phyloP scores from a whole-genome alignment of 2,113 vertebrate genomes.

The Climacteris rufus region DNA sequence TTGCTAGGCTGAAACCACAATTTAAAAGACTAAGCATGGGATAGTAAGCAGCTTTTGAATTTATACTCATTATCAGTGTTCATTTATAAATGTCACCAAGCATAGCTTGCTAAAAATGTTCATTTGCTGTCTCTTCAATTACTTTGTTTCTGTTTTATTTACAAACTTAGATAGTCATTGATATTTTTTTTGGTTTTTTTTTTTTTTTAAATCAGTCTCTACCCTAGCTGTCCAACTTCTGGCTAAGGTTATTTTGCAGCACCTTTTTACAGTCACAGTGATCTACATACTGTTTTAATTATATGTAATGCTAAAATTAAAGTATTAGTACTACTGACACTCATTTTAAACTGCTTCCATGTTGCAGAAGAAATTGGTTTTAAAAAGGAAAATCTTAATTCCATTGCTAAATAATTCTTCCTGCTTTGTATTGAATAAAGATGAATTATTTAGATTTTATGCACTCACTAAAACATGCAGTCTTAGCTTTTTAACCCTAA shows the following conservation, averaged over 20 bases:
- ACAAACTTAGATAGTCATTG: not conserved
- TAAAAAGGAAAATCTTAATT: not conserved
- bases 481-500: not conserved
- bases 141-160: slow-evolving; percentile 9
- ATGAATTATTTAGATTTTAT: not conserved
- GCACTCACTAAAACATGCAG: not conserved
- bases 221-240: not conserved
- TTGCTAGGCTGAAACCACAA: not conserved
- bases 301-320: not conserved
- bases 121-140: not conserved
- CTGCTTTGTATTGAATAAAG: not conserved
- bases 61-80: slow-evolving; percentile 15
- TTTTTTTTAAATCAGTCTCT: not conserved
- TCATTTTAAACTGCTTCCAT: not conserved
- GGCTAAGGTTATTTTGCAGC: not conserved
- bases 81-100: slow-evolving; percentile 27
- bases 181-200: not conserved
- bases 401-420: not conserved
- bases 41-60: slow-evolving; percentile 28
- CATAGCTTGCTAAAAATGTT: not conserved
- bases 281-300: not conserved
- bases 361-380: not conserved
- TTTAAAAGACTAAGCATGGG: not conserved
- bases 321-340: not conserved
- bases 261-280: not conserved